Percentiles rank a stretch among this genome's conserved stretches.
Evolutionary conservation across 2,888 invertebrate genomes (phyloP).

Genomic region (Drosophila quinaria): DNA sequence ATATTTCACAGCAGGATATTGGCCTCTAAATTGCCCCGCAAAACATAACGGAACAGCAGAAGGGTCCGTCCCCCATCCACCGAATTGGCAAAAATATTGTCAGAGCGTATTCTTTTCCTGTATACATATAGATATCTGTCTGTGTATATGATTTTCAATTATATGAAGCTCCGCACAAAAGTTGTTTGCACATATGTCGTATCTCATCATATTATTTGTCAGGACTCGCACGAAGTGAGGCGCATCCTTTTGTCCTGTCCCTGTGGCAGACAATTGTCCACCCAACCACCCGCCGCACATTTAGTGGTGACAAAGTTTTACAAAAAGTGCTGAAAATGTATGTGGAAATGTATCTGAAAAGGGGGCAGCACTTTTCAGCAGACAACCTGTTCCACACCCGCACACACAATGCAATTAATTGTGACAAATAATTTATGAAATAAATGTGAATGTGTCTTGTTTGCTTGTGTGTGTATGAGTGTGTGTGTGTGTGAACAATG

Average conservation of each 20-base stretch:
- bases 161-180: slow-evolving; percentile 79
- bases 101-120: slow-evolving; percentile 42
- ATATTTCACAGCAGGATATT: slow-evolving; percentile 85
- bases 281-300: slow-evolving; percentile 38
- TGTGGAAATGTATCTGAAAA: slow-evolving; percentile 42
- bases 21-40: slow-evolving; percentile 84
- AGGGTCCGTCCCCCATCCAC: slow-evolving; percentile 7
- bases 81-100: slow-evolving; percentile 53
- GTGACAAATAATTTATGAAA: slow-evolving; percentile 83
- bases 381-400: slow-evolving; percentile 47
- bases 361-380: slow-evolving; percentile 6
- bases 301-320: slow-evolving; percentile 75
- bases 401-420: slow-evolving; percentile 85
- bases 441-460: slow-evolving; percentile 24
- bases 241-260: slow-evolving; percentile 74
- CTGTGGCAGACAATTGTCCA: slow-evolving; percentile 41
- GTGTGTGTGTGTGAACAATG: slow-evolving; percentile 8
- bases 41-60: slow-evolving; percentile 56
- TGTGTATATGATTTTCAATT: slow-evolving; percentile 84
- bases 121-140: slow-evolving; percentile 4
- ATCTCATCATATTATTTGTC: slow-evolving; percentile 86
- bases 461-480: slow-evolving; percentile 9
- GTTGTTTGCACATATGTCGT: slow-evolving; percentile 86
- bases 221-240: slow-evolving; percentile 45
- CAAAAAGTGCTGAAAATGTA: slow-evolving; percentile 59